Conservation (phyloP, 2,797 vertebrate species). For the Champsocephalus gunnari region DNA sequence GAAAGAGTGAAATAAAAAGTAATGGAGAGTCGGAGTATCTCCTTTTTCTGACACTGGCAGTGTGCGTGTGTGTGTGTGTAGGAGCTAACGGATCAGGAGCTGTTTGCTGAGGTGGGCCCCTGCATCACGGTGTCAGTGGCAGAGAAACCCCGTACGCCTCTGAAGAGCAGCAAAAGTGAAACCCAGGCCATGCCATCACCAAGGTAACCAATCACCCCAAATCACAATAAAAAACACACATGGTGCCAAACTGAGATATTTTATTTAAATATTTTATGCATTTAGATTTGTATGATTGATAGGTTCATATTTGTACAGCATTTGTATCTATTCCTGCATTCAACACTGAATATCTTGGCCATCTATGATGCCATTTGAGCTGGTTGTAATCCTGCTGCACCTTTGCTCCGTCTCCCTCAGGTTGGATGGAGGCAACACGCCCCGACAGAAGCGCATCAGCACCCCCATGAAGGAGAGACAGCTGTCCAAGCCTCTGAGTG, state of each 20-base stretch:
- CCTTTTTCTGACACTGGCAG: slow-evolving; percentile 23
- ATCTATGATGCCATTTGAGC: background rate
- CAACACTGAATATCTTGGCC: too few relatives aligned
- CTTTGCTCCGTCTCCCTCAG: slow-evolving; percentile 63
- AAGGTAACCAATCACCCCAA: slow-evolving; percentile 72
- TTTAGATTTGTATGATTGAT: background rate
- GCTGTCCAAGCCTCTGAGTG: slow-evolving; percentile 92
- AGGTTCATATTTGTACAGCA: too few relatives aligned
- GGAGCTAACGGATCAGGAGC: slow-evolving; percentile 89
- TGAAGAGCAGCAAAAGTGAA: slow-evolving; percentile 88
- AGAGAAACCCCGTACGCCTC: slow-evolving; percentile 90
- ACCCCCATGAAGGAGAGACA: slow-evolving; percentile 93
- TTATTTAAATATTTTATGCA: background rate
- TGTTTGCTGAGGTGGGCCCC: slow-evolving; percentile 83
- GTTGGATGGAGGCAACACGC: slow-evolving; percentile 88
- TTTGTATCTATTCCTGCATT: too few relatives aligned
- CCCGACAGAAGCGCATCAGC: slow-evolving; percentile 89
- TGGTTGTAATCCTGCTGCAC: background rate
- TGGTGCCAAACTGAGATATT: background rate
- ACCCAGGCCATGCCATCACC: slow-evolving; percentile 87
- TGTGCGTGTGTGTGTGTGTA: slow-evolving; percentile 57
- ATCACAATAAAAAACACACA: too few relatives aligned
- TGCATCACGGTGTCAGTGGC: slow-evolving; percentile 87
- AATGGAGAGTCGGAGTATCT: slow-evolving; percentile 2
- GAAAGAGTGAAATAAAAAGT: background rate